phyloP scores from a whole-genome alignment of 2,888 invertebrate genomes.

The Calephelis perditalis region DNA sequence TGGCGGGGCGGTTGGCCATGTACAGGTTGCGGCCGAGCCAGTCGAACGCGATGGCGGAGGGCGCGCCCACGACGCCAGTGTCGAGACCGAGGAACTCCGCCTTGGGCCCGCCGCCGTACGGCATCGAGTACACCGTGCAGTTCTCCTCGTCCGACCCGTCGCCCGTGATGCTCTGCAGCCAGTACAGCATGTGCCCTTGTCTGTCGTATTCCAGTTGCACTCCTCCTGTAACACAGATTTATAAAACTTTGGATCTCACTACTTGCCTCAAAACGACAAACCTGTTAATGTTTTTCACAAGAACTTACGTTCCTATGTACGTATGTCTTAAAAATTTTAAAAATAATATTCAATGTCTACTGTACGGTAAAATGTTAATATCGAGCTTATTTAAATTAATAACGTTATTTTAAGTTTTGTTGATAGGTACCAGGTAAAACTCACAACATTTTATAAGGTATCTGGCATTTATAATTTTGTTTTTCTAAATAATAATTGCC shows the following conservation, averaged over 20 bases:
- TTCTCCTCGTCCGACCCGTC: slow-evolving; percentile 88
- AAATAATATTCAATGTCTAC: no score
- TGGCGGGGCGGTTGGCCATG: slow-evolving; percentile 92
- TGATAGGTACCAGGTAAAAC: no score
- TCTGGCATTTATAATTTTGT: no score
- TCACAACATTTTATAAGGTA: no score
- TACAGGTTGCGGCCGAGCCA: slow-evolving; percentile 97
- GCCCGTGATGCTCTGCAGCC: slow-evolving; percentile 84
- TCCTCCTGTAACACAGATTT: slow-evolving; percentile 74
- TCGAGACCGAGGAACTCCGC: slow-evolving; percentile 87
- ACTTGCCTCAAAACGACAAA: no score
- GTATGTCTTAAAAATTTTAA: neutral
- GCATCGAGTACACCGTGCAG: slow-evolving; percentile 91
- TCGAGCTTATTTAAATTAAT: no score
- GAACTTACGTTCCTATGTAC: no score
- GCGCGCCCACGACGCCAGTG: slow-evolving; percentile 93
- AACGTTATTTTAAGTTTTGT: no score
- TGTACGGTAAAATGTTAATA: no score
- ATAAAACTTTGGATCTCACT: no score
- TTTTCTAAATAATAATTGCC: no score
- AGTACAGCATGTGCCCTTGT: slow-evolving; percentile 89
- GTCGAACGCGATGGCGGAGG: slow-evolving; percentile 95
- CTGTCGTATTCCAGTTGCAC: slow-evolving; percentile 95
- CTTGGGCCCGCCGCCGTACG: slow-evolving; percentile 89
- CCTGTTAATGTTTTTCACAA: no score